Percentiles rank a stretch among this genome's conserved stretches.
These are phyloP conservation scores for Eretmocerus hayati DNA, from an alignment of 2,888 invertebrate species.

Conservation along the genomic window DNA sequence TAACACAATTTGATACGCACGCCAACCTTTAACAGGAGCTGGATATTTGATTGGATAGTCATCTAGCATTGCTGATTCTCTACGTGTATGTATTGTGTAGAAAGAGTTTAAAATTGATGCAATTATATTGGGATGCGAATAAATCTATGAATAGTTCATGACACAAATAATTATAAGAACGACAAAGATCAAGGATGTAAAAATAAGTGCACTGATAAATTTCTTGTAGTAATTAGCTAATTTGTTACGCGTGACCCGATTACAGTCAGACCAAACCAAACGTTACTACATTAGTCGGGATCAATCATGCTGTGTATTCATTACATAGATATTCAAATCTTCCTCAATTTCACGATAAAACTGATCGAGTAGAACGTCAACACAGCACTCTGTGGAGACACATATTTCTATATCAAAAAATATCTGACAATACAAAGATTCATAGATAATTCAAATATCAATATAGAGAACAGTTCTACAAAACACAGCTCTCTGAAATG, in stretches of 20 bases:
- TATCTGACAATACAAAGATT: conserved; percentile 13
- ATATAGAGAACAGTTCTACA: conserved; percentile 21
- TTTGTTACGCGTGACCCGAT: conserved; percentile 16
- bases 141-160: too few species aligned
- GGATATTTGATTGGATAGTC: conserved; percentile 18
- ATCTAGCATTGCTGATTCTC: conserved; percentile 17
- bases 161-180: too few species aligned
- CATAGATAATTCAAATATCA: conserved; percentile 8
- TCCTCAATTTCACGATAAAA: conserved; percentile 20
- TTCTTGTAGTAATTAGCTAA: conserved; percentile 12
- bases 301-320: conserved; percentile 38
- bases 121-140: too few species aligned
- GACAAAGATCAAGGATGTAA: background rate
- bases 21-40: conserved; percentile 40
- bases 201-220: conserved; percentile 12
- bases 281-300: conserved; percentile 44
- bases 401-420: conserved; percentile 13
- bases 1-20: conserved; percentile 47
- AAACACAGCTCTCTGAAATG: conserved; percentile 18
- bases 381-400: conserved; percentile 11
- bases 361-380: conserved; percentile 13
- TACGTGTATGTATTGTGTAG: conserved; percentile 13
- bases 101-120: too few species aligned
- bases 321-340: conserved; percentile 6
- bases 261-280: conserved; percentile 40